phyloP scores from a whole-genome alignment of 2,888 invertebrate species.

The Papilio gigon region DNA sequence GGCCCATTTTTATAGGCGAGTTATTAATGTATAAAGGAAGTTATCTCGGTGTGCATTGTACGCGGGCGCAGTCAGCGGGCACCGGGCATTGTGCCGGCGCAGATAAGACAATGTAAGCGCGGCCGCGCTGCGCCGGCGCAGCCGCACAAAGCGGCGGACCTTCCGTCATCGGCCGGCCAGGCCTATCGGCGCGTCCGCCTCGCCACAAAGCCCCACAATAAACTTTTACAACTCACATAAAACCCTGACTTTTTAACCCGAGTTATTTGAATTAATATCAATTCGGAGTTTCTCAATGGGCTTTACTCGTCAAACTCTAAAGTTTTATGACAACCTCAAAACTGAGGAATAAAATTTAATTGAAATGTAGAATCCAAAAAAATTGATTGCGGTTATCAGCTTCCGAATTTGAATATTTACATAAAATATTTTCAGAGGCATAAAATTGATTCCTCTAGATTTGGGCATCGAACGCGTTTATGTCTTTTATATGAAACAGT shows the following conservation, averaged over 20 bases:
- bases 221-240: constrained; percentile 81
- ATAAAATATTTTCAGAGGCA: constrained; percentile 64
- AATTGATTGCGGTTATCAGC: constrained; percentile 81
- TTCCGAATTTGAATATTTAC: constrained; percentile 82
- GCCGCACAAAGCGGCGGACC: constrained; percentile 52
- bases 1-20: constrained; percentile 25
- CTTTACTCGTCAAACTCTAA: constrained; percentile 82
- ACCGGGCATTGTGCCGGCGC: constrained; percentile 33
- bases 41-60: constrained; percentile 35
- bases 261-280: constrained; percentile 83
- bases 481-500: constrained; percentile 33
- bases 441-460: constrained; percentile 49
- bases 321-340: constrained; percentile 80
- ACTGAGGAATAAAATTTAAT: constrained; percentile 82
- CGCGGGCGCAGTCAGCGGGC: constrained; percentile 17
- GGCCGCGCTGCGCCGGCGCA: constrained; percentile 44
- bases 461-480: constrained; percentile 39
- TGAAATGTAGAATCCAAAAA: constrained; percentile 79
- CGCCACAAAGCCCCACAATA: constrained; percentile 81
- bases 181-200: constrained; percentile 79
- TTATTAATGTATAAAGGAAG: constrained; percentile 33
- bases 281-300: constrained; percentile 82
- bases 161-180: constrained; percentile 65
- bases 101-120: constrained; percentile 47
- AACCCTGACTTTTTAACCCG: constrained; percentile 82